These are phyloP conservation scores for Lycocerus yunnanus DNA, from an alignment of 2,888 invertebrate genomes.

Conservation along the genomic window DNA sequence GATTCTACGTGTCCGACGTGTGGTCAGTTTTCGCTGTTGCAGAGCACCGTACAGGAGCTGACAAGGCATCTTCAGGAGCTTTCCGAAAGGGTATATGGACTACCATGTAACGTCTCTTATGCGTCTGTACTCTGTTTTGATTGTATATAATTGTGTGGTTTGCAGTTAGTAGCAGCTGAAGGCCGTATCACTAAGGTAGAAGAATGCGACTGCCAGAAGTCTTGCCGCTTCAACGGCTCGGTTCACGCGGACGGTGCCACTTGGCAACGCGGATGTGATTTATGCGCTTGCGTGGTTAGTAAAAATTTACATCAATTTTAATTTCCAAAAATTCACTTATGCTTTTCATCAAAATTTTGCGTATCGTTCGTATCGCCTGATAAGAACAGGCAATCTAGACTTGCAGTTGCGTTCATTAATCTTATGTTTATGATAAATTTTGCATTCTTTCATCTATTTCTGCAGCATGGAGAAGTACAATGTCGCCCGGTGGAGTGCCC, in stretches of 20 bases:
- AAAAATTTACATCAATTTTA: slow-evolving; percentile 19
- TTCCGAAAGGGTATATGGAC: slow-evolving; percentile 77
- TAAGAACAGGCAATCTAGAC: slow-evolving; percentile 20
- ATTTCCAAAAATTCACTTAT: neutral
- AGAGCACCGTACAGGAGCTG: slow-evolving; percentile 80
- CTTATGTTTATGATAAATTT: slow-evolving; percentile 6
- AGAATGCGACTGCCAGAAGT: slow-evolving; percentile 89
- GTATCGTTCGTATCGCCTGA: slow-evolving; percentile 15
- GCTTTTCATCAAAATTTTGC: slow-evolving; percentile 12
- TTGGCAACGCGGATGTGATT: slow-evolving; percentile 85
- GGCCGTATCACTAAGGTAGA: slow-evolving; percentile 77
- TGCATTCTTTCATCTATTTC: slow-evolving; percentile 27
- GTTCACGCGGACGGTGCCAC: slow-evolving; percentile 81
- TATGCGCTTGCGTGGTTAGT: slow-evolving; percentile 85
- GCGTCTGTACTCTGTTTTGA: slow-evolving; percentile 53
- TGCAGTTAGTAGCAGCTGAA: slow-evolving; percentile 81
- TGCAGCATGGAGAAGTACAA: slow-evolving; percentile 81
- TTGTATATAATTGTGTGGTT: slow-evolving; percentile 49
- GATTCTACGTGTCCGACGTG: slow-evolving; percentile 90
- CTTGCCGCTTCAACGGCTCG: slow-evolving; percentile 81
- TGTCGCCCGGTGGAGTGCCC: slow-evolving; percentile 85
- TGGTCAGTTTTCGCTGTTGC: slow-evolving; percentile 84
- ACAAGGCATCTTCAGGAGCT: slow-evolving; percentile 81
- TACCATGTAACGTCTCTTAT: slow-evolving; percentile 55
- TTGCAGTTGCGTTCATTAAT: slow-evolving; percentile 27